Percentiles rank a stretch among this genome's conserved stretches.
phyloP scores from a whole-genome alignment of 2,797 vertebrate species.

The Chrosomus eos region DNA sequence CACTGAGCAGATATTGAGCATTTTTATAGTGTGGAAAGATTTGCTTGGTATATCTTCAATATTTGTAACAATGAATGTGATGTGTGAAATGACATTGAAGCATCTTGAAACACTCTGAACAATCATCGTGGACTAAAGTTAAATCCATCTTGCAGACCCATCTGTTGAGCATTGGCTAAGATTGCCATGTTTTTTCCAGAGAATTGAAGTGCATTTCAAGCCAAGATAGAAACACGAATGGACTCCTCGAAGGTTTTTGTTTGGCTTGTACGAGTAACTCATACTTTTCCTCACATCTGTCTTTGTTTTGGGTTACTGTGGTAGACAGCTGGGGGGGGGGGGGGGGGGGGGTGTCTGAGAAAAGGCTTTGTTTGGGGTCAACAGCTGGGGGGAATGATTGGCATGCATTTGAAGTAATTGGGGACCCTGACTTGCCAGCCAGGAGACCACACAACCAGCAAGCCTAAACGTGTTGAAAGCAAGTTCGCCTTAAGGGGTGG shows the following conservation, averaged over 20 bases:
- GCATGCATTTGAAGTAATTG: constrained; percentile 79
- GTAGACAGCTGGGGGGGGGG: constrained; percentile 59
- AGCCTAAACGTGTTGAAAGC: constrained; percentile 66
- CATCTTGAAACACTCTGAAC: constrained; percentile 28
- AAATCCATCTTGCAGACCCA: constrained; percentile 24
- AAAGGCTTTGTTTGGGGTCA: constrained; percentile 77
- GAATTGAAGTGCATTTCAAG: constrained; percentile 30
- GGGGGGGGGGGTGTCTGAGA: constrained; percentile 71
- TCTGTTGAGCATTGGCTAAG: constrained; percentile 25
- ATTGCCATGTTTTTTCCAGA: constrained; percentile 36
- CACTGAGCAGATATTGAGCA: constrained; percentile 4
- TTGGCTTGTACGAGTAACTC: constrained; percentile 55
- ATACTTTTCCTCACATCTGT: constrained; percentile 64
- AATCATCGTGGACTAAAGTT: not conserved
- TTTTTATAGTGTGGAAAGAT: not conserved
- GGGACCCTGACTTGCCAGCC: constrained; percentile 70
- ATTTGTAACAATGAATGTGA: constrained; percentile 15
- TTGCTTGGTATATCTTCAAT: not conserved
- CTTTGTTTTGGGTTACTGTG: constrained; percentile 66
- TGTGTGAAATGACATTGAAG: constrained; percentile 31
- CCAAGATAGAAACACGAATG: constrained; percentile 42
- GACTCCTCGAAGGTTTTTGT: constrained; percentile 29
- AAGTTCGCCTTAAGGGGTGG: not conserved
- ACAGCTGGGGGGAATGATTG: constrained; percentile 81
- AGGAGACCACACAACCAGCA: constrained; percentile 78